These are phyloP conservation scores for Notolabrus celidotus DNA, from an alignment of 2,797 vertebrate species.

Conservation along the genomic window DNA sequence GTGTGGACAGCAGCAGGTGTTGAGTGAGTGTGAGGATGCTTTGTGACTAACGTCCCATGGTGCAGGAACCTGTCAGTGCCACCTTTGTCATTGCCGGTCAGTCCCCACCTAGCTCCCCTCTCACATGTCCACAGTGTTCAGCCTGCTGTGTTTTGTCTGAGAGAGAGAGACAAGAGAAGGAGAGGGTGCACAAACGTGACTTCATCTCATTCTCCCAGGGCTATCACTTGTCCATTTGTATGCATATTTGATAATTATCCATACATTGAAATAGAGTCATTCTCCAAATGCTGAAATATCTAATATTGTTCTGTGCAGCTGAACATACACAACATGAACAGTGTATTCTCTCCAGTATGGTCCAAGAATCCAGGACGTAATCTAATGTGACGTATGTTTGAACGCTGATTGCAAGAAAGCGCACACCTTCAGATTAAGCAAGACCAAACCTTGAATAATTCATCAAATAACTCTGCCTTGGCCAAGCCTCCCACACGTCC, in stretches of 20 bases:
- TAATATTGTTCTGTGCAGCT: background rate
- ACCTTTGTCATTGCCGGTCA: conserved; percentile 58
- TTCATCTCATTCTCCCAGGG: conserved; percentile 54
- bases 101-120: conserved; percentile 34
- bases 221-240: conserved; percentile 57
- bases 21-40: conserved; percentile 58
- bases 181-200: background rate
- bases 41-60: conserved; percentile 71
- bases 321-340: conserved; percentile 5
- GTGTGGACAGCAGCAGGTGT: conserved; percentile 42
- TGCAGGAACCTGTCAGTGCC: conserved; percentile 63
- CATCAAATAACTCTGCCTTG: conserved; percentile 34
- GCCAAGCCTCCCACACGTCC: conserved; percentile 38
- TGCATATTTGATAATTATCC: conserved; percentile 24
- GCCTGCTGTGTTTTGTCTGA: conserved; percentile 24
- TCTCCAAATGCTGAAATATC: too few relatives aligned
- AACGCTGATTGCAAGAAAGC: conserved; percentile 31
- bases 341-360: conserved; percentile 1
- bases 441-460: conserved; percentile 67
- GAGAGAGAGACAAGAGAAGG: conserved; percentile 14
- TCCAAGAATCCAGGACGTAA: conserved; percentile 9
- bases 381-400: conserved; percentile 31
- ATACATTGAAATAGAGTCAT: conserved; percentile 3
- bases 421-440: conserved; percentile 51
- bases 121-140: conserved; percentile 28